phyloP scores from a whole-genome alignment of 2,113 vertebrate species.

The Caloenas nicobarica region DNA sequence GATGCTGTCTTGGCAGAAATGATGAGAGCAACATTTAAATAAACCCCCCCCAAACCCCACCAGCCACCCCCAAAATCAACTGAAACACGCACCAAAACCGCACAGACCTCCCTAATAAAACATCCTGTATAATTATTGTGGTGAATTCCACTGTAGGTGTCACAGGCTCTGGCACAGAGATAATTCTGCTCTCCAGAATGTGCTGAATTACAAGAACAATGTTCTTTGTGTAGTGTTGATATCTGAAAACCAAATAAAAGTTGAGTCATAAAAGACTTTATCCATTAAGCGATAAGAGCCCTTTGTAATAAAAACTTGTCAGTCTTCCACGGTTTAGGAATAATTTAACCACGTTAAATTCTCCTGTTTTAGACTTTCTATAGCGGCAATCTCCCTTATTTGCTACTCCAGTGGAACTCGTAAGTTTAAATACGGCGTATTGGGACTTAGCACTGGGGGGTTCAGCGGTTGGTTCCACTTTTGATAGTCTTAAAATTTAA shows the following conservation, averaged over 20 bases:
- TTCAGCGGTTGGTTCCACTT: not conserved
- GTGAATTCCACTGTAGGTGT: too few relatives aligned
- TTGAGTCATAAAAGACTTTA: not conserved
- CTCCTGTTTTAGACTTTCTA: not conserved
- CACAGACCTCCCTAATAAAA: accelerated
- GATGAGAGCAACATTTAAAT: too few relatives aligned
- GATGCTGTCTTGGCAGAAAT: not conserved
- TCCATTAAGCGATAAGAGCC: not conserved
- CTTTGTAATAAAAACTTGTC: not conserved
- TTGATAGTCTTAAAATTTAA: not conserved
- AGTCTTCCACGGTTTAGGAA: not conserved
- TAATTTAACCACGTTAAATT: not conserved
- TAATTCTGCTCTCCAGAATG: not conserved
- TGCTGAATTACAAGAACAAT: not conserved
- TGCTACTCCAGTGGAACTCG: not conserved
- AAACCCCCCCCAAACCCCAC: too few relatives aligned
- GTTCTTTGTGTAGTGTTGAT: not conserved
- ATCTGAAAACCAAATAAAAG: not conserved
- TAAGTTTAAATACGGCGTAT: not conserved
- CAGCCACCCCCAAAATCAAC: not conserved
- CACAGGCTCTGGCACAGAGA: not conserved
- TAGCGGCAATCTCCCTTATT: not conserved
- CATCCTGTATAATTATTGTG: not conserved
- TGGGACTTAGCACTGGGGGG: not conserved
- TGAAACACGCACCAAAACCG: too few relatives aligned